A percentile compares a stretch with the other conserved stretches of the same genome.
Evolutionary conservation across 2,113 vertebrate species (phyloP).

Genomic region (Prunella fulvescens): DNA sequence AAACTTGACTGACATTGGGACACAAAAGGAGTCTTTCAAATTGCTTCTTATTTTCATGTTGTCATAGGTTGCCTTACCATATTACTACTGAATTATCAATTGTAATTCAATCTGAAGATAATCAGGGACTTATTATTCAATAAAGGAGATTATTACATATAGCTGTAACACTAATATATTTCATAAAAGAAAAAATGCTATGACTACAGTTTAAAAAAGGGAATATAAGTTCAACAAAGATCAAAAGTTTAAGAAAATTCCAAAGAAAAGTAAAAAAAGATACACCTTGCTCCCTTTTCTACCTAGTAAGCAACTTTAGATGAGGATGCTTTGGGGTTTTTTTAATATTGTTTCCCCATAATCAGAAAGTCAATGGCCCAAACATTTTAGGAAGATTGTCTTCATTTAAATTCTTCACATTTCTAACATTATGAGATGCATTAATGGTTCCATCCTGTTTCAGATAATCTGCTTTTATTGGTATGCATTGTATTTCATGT

Average conservation of each 20-base stretch:
- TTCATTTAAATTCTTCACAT: background rate
- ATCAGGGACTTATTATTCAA: background rate
- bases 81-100: background rate
- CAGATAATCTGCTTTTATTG: background rate
- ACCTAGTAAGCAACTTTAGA: background rate
- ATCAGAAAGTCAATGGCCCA: background rate
- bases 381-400: background rate
- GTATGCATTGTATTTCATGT: background rate
- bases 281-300: background rate
- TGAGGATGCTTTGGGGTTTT: background rate
- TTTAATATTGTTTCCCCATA: background rate
- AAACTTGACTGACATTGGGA: background rate
- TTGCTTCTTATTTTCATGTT: background rate
- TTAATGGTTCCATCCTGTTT: background rate
- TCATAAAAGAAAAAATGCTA: background rate
- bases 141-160: background rate
- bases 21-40: background rate
- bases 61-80: background rate
- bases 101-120: background rate
- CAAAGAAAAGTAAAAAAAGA: background rate
- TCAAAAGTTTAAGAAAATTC: background rate
- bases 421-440: background rate
- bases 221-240: background rate
- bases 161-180: background rate
- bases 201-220: background rate